Evolutionary conservation across 2,888 invertebrate genomes (phyloP).

Genomic region (Halictus ligatus): DNA sequence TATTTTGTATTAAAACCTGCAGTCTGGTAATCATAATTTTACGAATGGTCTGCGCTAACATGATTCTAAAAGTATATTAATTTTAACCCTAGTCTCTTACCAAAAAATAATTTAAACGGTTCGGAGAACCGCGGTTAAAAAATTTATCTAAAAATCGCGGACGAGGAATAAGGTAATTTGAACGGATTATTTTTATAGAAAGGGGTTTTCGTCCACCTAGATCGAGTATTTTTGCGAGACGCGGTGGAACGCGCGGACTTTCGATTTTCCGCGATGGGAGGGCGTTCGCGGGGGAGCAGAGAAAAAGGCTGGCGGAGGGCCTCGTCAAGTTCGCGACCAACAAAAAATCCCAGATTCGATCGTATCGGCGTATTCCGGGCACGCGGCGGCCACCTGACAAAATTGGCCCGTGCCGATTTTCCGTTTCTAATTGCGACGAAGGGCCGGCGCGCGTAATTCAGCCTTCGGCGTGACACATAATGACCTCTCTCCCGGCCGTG

Average conservation of each 20-base stretch:
- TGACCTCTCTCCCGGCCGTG: not conserved
- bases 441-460: constrained; percentile 8
- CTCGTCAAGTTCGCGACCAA: constrained; percentile 17
- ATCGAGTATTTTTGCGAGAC: not conserved
- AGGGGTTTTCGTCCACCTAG: not conserved
- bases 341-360: constrained; percentile 12
- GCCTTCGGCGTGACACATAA: constrained; percentile 16
- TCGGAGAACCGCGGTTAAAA: no score
- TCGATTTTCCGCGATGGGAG: not conserved
- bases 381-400: constrained; percentile 15
- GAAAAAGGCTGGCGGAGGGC: not conserved
- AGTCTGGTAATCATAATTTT: not conserved
- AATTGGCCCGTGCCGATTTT: constrained; percentile 23
- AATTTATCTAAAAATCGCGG: not conserved
- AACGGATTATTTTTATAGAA: not conserved
- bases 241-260: not conserved
- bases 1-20: not conserved
- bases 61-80: not conserved
- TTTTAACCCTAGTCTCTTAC: not conserved
- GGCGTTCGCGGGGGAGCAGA: not conserved
- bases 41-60: not conserved
- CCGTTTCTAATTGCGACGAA: constrained; percentile 21
- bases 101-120: not conserved
- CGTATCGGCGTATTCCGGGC: constrained; percentile 14
- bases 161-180: not conserved